Evolutionary conservation across 2,113 vertebrate genomes (phyloP).

Genomic region (Sakesphorus luctuosus): DNA sequence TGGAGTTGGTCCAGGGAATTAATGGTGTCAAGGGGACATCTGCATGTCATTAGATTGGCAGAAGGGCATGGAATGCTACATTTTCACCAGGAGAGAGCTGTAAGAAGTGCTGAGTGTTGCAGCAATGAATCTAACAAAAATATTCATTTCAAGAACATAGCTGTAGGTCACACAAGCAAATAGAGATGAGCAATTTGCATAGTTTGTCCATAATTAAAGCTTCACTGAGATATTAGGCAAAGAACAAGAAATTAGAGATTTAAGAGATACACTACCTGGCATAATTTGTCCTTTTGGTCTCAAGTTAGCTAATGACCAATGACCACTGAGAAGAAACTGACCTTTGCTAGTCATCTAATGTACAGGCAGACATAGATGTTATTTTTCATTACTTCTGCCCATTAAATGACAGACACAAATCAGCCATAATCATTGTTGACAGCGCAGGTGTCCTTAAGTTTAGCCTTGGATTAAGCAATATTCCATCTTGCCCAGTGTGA

Average conservation of each 20-base stretch:
- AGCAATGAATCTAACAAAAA: not conserved
- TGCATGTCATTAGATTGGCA: not conserved
- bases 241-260: not conserved
- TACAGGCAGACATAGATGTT: not conserved
- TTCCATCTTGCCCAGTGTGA: not conserved
- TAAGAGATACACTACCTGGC: not conserved
- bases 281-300: not conserved
- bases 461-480: constrained; percentile 33
- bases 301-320: not conserved
- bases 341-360: not conserved
- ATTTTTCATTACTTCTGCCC: not conserved
- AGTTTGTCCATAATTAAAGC: not conserved
- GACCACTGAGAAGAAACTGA: not conserved
- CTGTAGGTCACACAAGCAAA: not conserved
- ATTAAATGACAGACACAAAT: constrained; percentile 18
- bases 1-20: not conserved
- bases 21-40: not conserved
- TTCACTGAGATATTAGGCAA: not conserved
- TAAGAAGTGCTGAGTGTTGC: constrained; percentile 44
- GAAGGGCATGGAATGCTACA: not conserved
- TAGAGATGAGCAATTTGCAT: constrained; percentile 6
- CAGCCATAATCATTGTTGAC: not conserved
- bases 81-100: not conserved
- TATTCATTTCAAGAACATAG: constrained; percentile 7
- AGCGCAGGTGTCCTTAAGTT: not conserved